These are phyloP conservation scores for Brachionus angularis DNA, from an alignment of 1,140 invertebrate species.

Conservation along the genomic window DNA sequence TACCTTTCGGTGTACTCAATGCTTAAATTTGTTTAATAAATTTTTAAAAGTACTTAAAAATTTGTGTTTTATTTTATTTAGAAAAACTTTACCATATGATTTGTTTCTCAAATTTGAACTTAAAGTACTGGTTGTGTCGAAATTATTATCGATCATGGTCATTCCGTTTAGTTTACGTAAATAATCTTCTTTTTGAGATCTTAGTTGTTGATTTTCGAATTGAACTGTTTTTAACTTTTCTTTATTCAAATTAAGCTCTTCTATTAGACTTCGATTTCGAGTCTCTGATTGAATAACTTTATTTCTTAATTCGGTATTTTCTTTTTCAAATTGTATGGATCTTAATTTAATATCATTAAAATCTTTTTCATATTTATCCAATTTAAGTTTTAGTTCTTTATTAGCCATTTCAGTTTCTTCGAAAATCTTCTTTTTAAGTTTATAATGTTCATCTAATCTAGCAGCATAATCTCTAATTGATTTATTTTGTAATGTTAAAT, in stretches of 20 bases:
- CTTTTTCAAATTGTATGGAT: constrained; percentile 21
- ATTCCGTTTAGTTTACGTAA: constrained; percentile 32
- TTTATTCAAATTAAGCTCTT: constrained; percentile 40
- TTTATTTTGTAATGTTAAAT: not conserved
- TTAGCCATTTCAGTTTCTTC: constrained; percentile 18
- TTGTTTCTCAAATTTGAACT: constrained; percentile 12
- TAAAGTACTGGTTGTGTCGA: constrained; percentile 6
- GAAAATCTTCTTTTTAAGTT: constrained; percentile 35
- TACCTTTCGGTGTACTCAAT: constrained; percentile 33
- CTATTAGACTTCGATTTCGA: constrained; percentile 1
- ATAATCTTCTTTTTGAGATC: constrained; percentile 36
- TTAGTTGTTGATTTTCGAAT: constrained; percentile 40
- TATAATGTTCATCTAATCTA: constrained; percentile 22
- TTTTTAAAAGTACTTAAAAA: not conserved
- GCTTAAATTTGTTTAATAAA: constrained; percentile 6
- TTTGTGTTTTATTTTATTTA: not conserved
- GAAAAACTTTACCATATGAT: constrained; percentile 5
- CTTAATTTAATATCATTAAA: not conserved
- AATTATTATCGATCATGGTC: constrained; percentile 13
- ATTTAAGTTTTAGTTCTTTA: not conserved
- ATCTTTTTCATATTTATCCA: constrained; percentile 1
- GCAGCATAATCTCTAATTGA: not conserved
- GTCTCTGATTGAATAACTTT: constrained; percentile 31
- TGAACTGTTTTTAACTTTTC: constrained; percentile 39
- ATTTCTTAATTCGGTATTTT: constrained; percentile 1